Base-by-base conservation (phyloP, 2,113 vertebrate genomes). In the Cercopithecus mona region DNA sequence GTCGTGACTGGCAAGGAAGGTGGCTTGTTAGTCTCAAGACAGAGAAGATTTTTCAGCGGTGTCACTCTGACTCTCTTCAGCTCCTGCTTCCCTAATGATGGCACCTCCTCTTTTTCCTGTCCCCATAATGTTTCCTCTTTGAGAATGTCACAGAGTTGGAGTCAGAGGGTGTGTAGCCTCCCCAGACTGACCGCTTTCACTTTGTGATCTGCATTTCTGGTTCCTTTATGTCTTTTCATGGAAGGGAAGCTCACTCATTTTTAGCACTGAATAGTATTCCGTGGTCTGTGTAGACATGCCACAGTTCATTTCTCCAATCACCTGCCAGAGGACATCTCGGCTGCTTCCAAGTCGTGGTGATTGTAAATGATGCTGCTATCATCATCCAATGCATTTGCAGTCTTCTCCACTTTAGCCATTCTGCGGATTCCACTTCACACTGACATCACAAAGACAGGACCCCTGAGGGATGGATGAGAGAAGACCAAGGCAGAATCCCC, bases 341-440 rank as follows among this genome's bases (percentile, higher is more conserved):
- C 30, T 32, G 30, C 75, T 43, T 32, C 75, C 45, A 6, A 0
- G 27, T 45, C 45, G 9, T 13, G 8, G 75, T 4, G 43, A 27
- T 50, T 9, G 0, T 32, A 16, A 27, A 48, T 9, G 8, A 48
- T 0, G 27, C 45, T 50, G 45, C 75, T 32, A 2, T 9, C 27
- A 5, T 50, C 16, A 1, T 14, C 8, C 7, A 10, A 38, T 1
- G 40, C 3, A 3, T 23, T 48, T 20, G 18, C 35, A 0, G 16
- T 1, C 23, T 32, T 10, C 72, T 78, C 57, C 18, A 45, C 27
- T 13, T 20, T 3, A 2, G 5, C 8, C 18, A 25, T 18, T 23
- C 59, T 17, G 45, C 8, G 0, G 35, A 2, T 2, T 32, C 35
- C 2, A 9, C 80, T 48, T 84, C 59, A 30, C 5, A 0, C 57